These are phyloP conservation scores for Netelia fuscicornis DNA, from an alignment of 2,888 invertebrate genomes.

Conservation along the genomic window DNA sequence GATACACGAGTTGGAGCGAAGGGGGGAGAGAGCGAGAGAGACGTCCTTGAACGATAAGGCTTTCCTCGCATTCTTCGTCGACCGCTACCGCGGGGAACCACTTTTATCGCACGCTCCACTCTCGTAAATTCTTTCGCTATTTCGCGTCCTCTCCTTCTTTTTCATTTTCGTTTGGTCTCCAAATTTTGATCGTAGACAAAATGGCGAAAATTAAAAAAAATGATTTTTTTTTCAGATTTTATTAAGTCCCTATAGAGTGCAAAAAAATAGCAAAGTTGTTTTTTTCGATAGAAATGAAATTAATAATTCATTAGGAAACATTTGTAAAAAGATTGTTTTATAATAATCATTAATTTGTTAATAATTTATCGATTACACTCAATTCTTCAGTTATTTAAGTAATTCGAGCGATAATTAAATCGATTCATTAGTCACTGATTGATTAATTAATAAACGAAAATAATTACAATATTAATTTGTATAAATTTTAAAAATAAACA, in stretches of 20 bases:
- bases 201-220: background rate
- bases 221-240: background rate
- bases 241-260: background rate
- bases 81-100: conserved; percentile 19
- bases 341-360: too few relatives aligned
- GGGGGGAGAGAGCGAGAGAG: conserved; percentile 52
- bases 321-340: too few relatives aligned
- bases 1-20: background rate
- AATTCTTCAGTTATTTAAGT: too few relatives aligned
- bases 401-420: too few relatives aligned
- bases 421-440: too few relatives aligned
- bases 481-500: too few relatives aligned
- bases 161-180: background rate
- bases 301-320: too few relatives aligned
- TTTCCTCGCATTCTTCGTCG: conserved; percentile 71
- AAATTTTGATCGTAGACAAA: background rate
- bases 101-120: conserved; percentile 32
- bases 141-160: background rate
- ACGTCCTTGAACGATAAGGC: conserved; percentile 80
- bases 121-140: conserved; percentile 16
- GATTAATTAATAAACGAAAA: too few relatives aligned
- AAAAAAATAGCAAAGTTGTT: too few relatives aligned
- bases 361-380: too few relatives aligned
- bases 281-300: too few relatives aligned
- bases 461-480: too few relatives aligned